phyloP scores from a whole-genome alignment of 2,113 vertebrate genomes.

The Sinocyclocheilus grahami region DNA sequence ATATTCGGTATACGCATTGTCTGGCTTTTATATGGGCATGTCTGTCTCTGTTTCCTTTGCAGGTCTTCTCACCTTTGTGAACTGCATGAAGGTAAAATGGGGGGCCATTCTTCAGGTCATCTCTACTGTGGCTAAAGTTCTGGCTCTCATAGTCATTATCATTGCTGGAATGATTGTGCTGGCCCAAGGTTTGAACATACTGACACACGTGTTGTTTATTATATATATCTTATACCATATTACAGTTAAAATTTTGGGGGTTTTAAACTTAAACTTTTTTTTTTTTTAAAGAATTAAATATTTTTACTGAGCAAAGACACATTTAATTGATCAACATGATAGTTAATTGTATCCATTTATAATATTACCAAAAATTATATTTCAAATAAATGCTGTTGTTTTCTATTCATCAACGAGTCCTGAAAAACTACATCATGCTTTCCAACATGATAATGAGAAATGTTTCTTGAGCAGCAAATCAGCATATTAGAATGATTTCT shows the following conservation, averaged over 20 bases:
- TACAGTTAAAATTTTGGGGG: background rate
- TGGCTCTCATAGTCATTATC: conserved; percentile 81
- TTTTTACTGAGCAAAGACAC: background rate
- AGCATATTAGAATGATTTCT: background rate
- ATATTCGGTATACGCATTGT: background rate
- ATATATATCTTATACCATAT: background rate
- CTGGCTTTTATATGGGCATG: background rate
- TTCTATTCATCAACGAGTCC: background rate
- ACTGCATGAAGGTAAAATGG: conserved; percentile 83
- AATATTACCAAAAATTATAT: background rate
- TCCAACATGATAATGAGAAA: background rate
- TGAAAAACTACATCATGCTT: background rate
- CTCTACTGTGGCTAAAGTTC: conserved; percentile 80
- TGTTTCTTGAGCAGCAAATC: background rate
- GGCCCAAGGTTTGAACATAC: conserved; percentile 71
- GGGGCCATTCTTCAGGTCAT: conserved; percentile 80
- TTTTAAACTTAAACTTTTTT: background rate
- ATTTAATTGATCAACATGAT: background rate
- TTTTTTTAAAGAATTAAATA: background rate
- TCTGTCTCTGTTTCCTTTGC: background rate
- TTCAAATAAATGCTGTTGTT: background rate
- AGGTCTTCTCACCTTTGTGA: conserved; percentile 79
- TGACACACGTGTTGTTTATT: background rate
- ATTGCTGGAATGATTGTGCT: conserved; percentile 76
- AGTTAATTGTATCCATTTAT: background rate